Conservation (phyloP, 2,888 invertebrate species). For the Incurvaria masculella region DNA sequence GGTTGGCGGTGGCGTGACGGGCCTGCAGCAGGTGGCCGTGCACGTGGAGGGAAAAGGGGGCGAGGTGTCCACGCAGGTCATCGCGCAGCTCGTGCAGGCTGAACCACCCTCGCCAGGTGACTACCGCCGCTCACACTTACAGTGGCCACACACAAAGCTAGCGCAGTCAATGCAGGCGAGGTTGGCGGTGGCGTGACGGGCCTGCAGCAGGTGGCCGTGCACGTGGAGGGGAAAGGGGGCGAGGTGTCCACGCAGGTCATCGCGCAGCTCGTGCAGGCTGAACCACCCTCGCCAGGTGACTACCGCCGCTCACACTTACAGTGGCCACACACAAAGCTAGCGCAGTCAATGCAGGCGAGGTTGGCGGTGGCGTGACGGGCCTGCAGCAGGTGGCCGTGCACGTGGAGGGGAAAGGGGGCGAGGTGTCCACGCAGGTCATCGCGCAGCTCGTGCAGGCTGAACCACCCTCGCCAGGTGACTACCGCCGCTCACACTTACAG, state of each 20-base stretch:
- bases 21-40: conserved; percentile 52
- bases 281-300: conserved; percentile 78
- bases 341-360: conserved; percentile 56
- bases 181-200: conserved; percentile 37
- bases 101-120: conserved; percentile 81
- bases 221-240: conserved; percentile 53
- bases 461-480: conserved; percentile 75
- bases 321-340: no score
- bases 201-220: conserved; percentile 53
- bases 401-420: conserved; percentile 53
- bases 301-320: conserved; percentile 6
- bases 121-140: conserved; percentile 10
- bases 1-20: conserved; percentile 35
- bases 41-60: conserved; percentile 54
- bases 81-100: conserved; percentile 82
- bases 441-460: conserved; percentile 85
- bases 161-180: conserved; percentile 57
- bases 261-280: conserved; percentile 82
- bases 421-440: conserved; percentile 74
- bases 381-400: conserved; percentile 54
- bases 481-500: not conserved
- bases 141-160: no score
- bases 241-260: conserved; percentile 75
- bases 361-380: conserved; percentile 36
- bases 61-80: conserved; percentile 72